A percentile compares a stretch with the other conserved stretches of the same genome.
Evolutionary conservation across 2,888 invertebrate genomes (phyloP).

Genomic region (Diloba caeruleocephala): DNA sequence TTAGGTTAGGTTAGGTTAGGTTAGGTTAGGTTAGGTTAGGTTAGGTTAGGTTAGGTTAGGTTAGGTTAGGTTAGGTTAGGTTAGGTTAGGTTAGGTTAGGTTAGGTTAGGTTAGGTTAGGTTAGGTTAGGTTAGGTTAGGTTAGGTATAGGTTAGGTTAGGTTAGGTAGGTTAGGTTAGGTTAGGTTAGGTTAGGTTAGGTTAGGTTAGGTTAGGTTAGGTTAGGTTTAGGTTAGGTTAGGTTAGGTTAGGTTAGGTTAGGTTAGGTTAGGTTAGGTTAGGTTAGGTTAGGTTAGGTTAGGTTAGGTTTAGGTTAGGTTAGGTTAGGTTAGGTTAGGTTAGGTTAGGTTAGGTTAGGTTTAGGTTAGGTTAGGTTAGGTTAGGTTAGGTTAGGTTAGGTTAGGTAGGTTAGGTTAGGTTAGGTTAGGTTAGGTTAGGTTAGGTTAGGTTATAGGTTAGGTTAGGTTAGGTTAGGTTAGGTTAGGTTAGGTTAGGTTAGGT

Average conservation of each 20-base stretch:
- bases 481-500: slow-evolving; percentile 30
- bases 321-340: slow-evolving; percentile 47
- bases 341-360: slow-evolving; percentile 48
- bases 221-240: slow-evolving; percentile 46
- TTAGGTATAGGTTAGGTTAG: slow-evolving; percentile 30
- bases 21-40: slow-evolving; percentile 27
- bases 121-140: slow-evolving; percentile 29
- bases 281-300: slow-evolving; percentile 35
- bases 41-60: slow-evolving; percentile 31
- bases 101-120: slow-evolving; percentile 32
- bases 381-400: slow-evolving; percentile 41
- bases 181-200: slow-evolving; percentile 45
- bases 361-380: slow-evolving; percentile 44
- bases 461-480: slow-evolving; percentile 22
- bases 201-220: slow-evolving; percentile 47
- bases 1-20: slow-evolving; percentile 25
- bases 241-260: slow-evolving; percentile 36
- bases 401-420: slow-evolving; percentile 40
- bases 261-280: slow-evolving; percentile 30
- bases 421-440: slow-evolving; percentile 40
- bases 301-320: slow-evolving; percentile 41
- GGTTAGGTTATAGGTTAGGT: slow-evolving; percentile 41
- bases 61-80: slow-evolving; percentile 27
- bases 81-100: slow-evolving; percentile 33
- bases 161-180: slow-evolving; percentile 42